Evolutionary conservation across 2,797 vertebrate species (phyloP), one percentile per base, ranked within the genome.

Genomic region (Cossypha polioptera): DNA sequence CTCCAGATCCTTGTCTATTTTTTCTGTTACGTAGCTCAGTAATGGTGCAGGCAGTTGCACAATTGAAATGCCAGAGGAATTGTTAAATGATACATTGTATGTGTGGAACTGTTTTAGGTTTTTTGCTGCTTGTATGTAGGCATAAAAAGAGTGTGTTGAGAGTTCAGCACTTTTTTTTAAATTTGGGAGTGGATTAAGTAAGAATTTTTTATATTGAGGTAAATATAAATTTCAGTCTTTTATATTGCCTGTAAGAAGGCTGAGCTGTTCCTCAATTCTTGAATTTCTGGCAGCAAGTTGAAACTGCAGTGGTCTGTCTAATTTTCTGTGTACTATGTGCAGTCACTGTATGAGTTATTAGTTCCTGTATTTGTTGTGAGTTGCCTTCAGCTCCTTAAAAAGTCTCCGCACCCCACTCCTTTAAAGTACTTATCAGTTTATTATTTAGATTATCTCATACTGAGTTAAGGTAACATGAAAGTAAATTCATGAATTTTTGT

Each of bases 41-140:
- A 94, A 59, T 91, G 74, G 80, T 95, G 82, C 57, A 68, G 63
- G 76, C 84, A 89, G 81, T 93, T 95, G 81, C 84, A 20, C 85
- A 89, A 83, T 54, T 87, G 51, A 93, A 95, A 77, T 92, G 50
- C 74, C 71, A 76, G 65, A 72, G 81, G 47, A 79, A 65, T 87
- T 95, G 67, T 92, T 95, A 93, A 81, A 76, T 82, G 16, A 45
- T 81, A 36, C 17, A 54, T 45, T 84, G 12, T 90, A n/a, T 22
- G 12, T 74, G 59, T 93, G 59, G 45, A 91, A 57, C 33, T 67
- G 15, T n/a, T 36, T 36, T 33, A 75, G 10, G 6, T 28, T 67
- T 65, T 67, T 51, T 68, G 2, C 28, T 69, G 20, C 24, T 75
- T 88, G 31, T 67, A 10, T 40, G 2, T 66, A 51, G 36, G 20